These are phyloP conservation scores for Xiphophorus birchmanni DNA, from an alignment of 2,797 vertebrate genomes.

Conservation along the genomic window DNA sequence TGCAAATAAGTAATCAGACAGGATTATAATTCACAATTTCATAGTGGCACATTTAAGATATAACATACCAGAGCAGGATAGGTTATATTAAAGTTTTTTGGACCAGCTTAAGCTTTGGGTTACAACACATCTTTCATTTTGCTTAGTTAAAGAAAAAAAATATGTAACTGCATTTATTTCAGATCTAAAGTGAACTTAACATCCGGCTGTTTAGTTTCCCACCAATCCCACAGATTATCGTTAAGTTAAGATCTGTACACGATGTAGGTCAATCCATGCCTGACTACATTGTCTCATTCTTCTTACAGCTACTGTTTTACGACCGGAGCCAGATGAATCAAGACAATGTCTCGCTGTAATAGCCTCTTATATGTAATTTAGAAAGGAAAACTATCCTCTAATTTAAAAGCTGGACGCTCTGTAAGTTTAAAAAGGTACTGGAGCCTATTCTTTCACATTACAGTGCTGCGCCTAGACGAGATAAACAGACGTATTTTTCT, in stretches of 20 bases:
- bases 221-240: background rate
- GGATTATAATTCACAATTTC: background rate
- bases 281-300: background rate
- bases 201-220: background rate
- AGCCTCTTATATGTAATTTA: background rate
- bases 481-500: background rate
- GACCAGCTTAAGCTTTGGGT: background rate
- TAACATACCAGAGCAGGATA: background rate
- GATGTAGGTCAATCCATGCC: background rate
- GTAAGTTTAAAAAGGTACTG: background rate
- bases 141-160: background rate
- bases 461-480: background rate
- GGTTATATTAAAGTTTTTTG: background rate
- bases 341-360: background rate
- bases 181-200: background rate
- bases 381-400: background rate
- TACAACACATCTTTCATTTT: background rate
- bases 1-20: background rate
- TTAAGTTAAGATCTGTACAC: background rate
- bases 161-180: background rate
- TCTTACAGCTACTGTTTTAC: background rate
- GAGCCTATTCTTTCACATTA: background rate
- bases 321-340: background rate
- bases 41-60: background rate
- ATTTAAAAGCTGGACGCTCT: background rate